Percentiles rank a stretch among this genome's conserved stretches.
Evolutionary conservation across 37 sponge, comb jelly and placozoan genomes (phyloP).

Genomic region (Chondrilla cf. caribensis): DNA sequence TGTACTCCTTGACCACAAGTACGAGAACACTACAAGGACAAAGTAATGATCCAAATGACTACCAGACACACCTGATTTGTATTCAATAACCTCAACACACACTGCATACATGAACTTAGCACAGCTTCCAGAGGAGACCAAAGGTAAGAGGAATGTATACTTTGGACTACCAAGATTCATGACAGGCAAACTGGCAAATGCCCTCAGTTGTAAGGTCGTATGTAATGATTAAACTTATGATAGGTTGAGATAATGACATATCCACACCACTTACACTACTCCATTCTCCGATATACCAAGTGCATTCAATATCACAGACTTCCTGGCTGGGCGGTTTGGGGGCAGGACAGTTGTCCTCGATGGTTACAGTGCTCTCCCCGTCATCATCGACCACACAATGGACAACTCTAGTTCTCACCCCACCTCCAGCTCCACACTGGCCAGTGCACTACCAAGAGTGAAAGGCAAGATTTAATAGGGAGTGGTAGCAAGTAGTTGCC

Average conservation of each 20-base stretch:
- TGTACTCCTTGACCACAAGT: constrained; percentile 30
- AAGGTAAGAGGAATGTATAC: too few species aligned
- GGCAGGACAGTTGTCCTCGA: background rate
- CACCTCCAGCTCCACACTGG: background rate
- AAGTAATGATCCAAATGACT: too few species aligned
- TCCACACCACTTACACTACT: too few species aligned
- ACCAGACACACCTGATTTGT: too few species aligned
- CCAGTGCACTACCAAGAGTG: background rate
- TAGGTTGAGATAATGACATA: too few species aligned
- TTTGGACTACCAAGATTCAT: too few species aligned
- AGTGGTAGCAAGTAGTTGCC: background rate
- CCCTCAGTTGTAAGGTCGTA: too few species aligned
- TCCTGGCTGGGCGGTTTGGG: background rate
- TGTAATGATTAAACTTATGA: too few species aligned
- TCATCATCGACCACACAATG: background rate
- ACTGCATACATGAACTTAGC: too few species aligned
- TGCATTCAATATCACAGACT: background rate
- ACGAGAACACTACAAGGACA: constrained; percentile 29
- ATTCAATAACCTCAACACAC: too few species aligned
- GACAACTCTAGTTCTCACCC: background rate
- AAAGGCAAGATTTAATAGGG: background rate
- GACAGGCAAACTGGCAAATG: too few species aligned
- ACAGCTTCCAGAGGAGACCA: too few species aligned
- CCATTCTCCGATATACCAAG: constrained; percentile 13
- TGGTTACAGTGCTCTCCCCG: background rate